Percentiles rank a stretch among this genome's conserved stretches.
phyloP scores from a whole-genome alignment of 2,113 vertebrate genomes.

The Serilophus lunatus region DNA sequence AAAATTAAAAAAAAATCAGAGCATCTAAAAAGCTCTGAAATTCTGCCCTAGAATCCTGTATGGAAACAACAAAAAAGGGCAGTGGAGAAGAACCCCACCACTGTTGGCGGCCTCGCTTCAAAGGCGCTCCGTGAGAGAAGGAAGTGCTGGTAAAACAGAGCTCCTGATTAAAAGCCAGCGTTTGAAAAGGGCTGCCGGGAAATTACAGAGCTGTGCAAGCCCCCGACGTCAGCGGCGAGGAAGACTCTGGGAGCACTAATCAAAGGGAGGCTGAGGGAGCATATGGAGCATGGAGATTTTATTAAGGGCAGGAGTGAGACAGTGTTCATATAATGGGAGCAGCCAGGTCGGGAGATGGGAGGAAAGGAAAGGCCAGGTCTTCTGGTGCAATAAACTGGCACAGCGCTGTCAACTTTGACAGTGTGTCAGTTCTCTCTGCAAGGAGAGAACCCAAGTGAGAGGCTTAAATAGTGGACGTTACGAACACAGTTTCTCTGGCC shows the following conservation, averaged over 20 bases:
- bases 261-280: slow-evolving; percentile 35
- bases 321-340: neutral
- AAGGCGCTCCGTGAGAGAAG: neutral
- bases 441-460: neutral
- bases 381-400: neutral
- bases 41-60: neutral
- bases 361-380: slow-evolving; percentile 2
- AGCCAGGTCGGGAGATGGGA: slow-evolving; percentile 15
- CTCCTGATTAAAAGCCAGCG: slow-evolving; percentile 28
- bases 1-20: neutral
- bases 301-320: slow-evolving; percentile 9
- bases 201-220: slow-evolving; percentile 27
- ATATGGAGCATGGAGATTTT: slow-evolving; percentile 39
- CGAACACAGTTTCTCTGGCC: neutral
- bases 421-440: neutral
- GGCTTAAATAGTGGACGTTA: neutral
- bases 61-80: slow-evolving; percentile 27
- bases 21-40: neutral
- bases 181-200: slow-evolving; percentile 29
- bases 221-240: neutral
- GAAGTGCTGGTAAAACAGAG: slow-evolving; percentile 39
- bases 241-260: slow-evolving; percentile 44
- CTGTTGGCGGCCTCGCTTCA: neutral
- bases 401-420: neutral
- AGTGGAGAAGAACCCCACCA: neutral